phyloP scores from a whole-genome alignment of 2,113 vertebrate genomes.

The Psammodynastes pulverulentus region DNA sequence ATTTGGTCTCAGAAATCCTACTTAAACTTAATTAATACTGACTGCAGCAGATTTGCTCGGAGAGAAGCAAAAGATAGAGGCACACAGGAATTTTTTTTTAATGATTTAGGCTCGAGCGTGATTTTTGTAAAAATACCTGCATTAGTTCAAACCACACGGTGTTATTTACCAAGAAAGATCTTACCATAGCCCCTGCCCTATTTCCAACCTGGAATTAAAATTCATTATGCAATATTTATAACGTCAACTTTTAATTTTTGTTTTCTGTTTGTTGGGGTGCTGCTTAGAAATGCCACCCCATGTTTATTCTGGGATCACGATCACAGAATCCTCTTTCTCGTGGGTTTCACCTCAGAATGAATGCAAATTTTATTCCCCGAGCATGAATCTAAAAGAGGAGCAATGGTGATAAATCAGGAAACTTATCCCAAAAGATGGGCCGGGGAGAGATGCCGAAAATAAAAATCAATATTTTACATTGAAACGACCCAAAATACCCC shows the following conservation, averaged over 20 bases:
- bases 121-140: conserved; percentile 69
- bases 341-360: background rate
- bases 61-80: conserved; percentile 49
- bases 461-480: background rate
- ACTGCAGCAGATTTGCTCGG: conserved; percentile 61
- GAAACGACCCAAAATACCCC: background rate
- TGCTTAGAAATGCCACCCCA: background rate
- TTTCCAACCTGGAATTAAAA: conserved; percentile 61
- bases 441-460: background rate
- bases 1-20: conserved; percentile 69
- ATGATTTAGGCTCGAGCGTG: conserved; percentile 64
- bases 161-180: conserved; percentile 63
- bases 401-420: background rate
- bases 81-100: conserved; percentile 57
- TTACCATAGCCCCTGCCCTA: conserved; percentile 43
- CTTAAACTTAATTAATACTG: conserved; percentile 74
- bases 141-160: conserved; percentile 65
- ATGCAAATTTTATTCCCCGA: background rate
- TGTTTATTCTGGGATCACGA: background rate
- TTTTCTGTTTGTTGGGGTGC: background rate
- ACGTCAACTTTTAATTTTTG: conserved; percentile 38
- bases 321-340: conserved; percentile 20
- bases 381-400: background rate
- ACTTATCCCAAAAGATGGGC: background rate
- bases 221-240: conserved; percentile 61